phyloP scores from a whole-genome alignment of 2,888 invertebrate genomes.

The Ichneumoninae sp. region DNA sequence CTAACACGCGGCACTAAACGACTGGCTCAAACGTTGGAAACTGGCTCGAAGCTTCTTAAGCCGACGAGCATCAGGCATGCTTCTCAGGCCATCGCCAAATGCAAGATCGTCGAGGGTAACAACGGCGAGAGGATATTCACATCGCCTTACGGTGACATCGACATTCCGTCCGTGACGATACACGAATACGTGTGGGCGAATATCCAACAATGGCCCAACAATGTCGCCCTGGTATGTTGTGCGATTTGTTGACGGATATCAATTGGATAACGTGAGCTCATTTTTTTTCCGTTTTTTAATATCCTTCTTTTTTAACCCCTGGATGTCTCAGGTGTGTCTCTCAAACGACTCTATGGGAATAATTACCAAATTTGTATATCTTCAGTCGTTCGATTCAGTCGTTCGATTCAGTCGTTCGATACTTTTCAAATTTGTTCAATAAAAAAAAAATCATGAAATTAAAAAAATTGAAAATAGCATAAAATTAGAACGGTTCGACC shows the following conservation, averaged over 20 bases:
- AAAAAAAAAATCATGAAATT: too few relatives aligned
- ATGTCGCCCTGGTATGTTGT: conserved; percentile 78
- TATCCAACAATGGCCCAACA: conserved; percentile 68
- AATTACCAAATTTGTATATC: too few relatives aligned
- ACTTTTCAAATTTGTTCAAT: too few relatives aligned
- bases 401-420: too few relatives aligned
- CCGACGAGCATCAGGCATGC: conserved; percentile 59
- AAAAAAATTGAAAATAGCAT: too few relatives aligned
- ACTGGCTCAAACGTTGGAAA: conserved; percentile 55
- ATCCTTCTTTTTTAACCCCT: too few relatives aligned
- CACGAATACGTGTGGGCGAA: conserved; percentile 78
- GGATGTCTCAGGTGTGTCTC: too few relatives aligned
- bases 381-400: too few relatives aligned
- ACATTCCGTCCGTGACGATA: conserved; percentile 69
- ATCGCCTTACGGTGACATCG: conserved; percentile 70
- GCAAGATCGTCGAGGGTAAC: conserved; percentile 70
- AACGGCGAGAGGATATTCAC: conserved; percentile 78
- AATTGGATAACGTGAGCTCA: background rate
- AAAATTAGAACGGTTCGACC: too few relatives aligned
- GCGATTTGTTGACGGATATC: background rate
- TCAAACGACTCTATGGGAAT: too few relatives aligned
- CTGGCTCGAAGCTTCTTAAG: conserved; percentile 47
- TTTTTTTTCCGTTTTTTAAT: background rate
- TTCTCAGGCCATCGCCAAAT: conserved; percentile 67
- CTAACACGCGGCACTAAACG: conserved; percentile 63